Base-by-base conservation (phyloP, 1,140 invertebrate species). In the Cardiocondyla obscurior region DNA sequence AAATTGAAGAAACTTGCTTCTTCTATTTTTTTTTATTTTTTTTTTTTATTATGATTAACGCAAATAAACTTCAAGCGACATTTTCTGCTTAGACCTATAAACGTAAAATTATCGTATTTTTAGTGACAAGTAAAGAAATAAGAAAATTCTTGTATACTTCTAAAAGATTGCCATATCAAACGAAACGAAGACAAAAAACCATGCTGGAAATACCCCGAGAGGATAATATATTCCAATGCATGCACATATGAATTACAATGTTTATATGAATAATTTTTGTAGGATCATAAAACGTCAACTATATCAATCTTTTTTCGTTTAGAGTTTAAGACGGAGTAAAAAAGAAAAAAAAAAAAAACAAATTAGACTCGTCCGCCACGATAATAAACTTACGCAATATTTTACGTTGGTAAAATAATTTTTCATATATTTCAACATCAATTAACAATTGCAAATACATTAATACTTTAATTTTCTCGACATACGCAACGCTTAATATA, bases 221-320 rank as follows among this genome's bases (percentile, higher is more conserved):
- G 49, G 58, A 64, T 76, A 64, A 76, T 76, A 76, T 14, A 76
- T 76, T 76, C 30, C 19, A 64, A 76, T 76, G 58, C 42, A 60
- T 62, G 55, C 36, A 65, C 44, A 65, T 65, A 36, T n/a, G 42
- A 76, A 76, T 65, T 76, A 12, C 33, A 30, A 44, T 44, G 14
- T 10, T 76, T 65, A 36, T 65, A 64, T 12, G 30, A 76, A 16
- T n/a, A 33, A 76, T 64, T 76, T 49, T 64, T 46, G 42, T 22
- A 62, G 16, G 12, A 28, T 49, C 30, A 72, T 72, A 44, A 60
- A 33, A 60, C 25, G n/a, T 74, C 39, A 46, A 62, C 36, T 46
- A 8, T 22, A 36, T n/a, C n/a, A 76, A 64, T 16, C 44, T 16
- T 62, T n/a, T 46, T 44, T 10, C 14, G 12, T 6, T 8, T 46